Percentiles rank a stretch among this genome's conserved stretches.
Conservation (phyloP, 2,888 invertebrate genomes). For the Drosophila ustulata region DNA sequence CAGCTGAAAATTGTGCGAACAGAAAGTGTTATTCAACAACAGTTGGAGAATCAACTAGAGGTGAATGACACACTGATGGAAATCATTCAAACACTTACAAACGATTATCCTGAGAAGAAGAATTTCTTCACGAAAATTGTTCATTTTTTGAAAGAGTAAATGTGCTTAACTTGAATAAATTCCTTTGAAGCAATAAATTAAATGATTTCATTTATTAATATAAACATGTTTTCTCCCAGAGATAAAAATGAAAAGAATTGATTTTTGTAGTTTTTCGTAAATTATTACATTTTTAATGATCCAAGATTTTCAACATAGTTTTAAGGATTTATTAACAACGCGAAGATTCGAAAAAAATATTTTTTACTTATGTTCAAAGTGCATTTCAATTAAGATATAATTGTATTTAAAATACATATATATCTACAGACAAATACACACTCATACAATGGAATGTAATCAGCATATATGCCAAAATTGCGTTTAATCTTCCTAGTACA, state of each 20-base stretch:
- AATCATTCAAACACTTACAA: conserved; percentile 51
- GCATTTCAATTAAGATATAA: conserved; percentile 25
- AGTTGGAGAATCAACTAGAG: conserved; percentile 55
- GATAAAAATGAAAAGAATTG: not conserved
- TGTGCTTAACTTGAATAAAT: not conserved
- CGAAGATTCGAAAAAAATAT: conserved; percentile 30
- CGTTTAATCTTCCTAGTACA: conserved; percentile 25
- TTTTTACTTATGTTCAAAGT: conserved; percentile 39
- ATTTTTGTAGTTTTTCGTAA: conserved; percentile 12
- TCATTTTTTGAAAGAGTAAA: conserved; percentile 58
- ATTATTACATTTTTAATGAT: conserved; percentile 39
- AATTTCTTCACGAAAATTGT: conserved; percentile 55
- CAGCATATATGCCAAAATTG: conserved; percentile 12
- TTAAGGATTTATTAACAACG: conserved; percentile 47
- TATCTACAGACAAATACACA: conserved; percentile 16
- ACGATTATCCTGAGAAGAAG: conserved; percentile 63
- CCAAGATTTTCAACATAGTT: conserved; percentile 45
- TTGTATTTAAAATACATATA: conserved; percentile 34
- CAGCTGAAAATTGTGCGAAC: conserved; percentile 50
- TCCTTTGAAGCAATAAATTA: not conserved
- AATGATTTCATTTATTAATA: not conserved
- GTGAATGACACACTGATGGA: conserved; percentile 55
- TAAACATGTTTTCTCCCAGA: not conserved
- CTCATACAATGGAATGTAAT: conserved; percentile 24
- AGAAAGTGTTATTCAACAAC: conserved; percentile 47